Conservation (phyloP, 2,797 vertebrate genomes). For the Alfaro cultratus region DNA sequence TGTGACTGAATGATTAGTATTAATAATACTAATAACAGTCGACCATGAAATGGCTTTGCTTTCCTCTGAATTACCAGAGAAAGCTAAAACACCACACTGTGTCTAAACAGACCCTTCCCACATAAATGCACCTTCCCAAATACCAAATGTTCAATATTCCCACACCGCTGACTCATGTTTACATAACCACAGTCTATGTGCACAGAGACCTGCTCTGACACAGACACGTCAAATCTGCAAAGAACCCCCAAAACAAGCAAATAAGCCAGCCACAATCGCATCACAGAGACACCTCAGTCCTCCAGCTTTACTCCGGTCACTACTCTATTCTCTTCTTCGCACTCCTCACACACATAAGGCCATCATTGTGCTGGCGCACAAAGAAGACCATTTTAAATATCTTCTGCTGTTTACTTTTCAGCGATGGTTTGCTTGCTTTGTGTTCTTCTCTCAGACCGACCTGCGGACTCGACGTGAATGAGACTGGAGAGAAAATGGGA, state of each 20-base stretch:
- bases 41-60: background rate
- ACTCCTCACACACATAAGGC: constrained; percentile 60
- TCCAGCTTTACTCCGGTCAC: constrained; percentile 46
- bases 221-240: background rate
- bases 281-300: constrained; percentile 27
- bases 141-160: background rate
- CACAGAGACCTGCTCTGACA: constrained; percentile 10
- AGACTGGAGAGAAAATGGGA: constrained; percentile 12
- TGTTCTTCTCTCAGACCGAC: constrained; percentile 28
- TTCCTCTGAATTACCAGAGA: background rate
- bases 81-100: background rate
- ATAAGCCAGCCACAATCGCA: constrained; percentile 34
- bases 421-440: constrained; percentile 49
- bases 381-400: constrained; percentile 51
- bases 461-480: background rate
- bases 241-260: constrained; percentile 11
- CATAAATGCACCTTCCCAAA: background rate
- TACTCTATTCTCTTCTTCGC: constrained; percentile 50
- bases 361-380: constrained; percentile 60
- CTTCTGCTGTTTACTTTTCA: constrained; percentile 61
- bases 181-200: background rate
- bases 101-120: background rate
- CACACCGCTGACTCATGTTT: background rate
- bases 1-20: background rate
- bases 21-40: background rate